Evolutionary conservation across 2,113 vertebrate species (phyloP).

Genomic region (Grus americana): DNA sequence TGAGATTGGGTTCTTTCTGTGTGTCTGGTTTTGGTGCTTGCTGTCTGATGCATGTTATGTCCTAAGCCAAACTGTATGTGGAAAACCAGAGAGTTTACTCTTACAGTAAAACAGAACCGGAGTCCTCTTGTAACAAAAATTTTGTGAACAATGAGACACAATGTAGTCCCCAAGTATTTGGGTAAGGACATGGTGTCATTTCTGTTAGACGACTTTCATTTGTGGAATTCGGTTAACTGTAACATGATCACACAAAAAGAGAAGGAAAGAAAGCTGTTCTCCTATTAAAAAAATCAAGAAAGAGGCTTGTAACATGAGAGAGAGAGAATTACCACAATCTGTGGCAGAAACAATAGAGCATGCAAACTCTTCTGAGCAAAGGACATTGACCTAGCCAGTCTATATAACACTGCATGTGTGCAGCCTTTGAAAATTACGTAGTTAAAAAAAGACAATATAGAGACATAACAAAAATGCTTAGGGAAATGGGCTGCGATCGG

Average conservation of each 20-base stretch:
- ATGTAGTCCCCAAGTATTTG: constrained; percentile 54
- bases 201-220: constrained; percentile 55
- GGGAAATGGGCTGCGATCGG: not conserved
- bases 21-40: not conserved
- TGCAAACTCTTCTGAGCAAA: constrained; percentile 4
- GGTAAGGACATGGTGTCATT: constrained; percentile 14
- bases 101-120: not conserved
- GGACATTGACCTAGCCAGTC: not conserved
- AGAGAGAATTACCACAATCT: constrained; percentile 55
- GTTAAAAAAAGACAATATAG: not conserved
- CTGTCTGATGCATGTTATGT: not conserved
- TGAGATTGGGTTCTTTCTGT: not conserved
- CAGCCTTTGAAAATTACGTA: not conserved
- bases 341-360: constrained; percentile 28
- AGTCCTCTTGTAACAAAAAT: constrained; percentile 46
- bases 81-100: not conserved
- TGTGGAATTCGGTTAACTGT: constrained; percentile 56
- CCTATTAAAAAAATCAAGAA: constrained; percentile 48
- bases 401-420: not conserved
- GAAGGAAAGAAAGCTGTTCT: not conserved
- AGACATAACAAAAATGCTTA: not conserved
- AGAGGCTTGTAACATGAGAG: constrained; percentile 33
- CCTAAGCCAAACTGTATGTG: not conserved
- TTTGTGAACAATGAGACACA: not conserved
- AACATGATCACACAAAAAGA: constrained; percentile 44